Percentiles rank a stretch among this genome's conserved stretches.
These are phyloP conservation scores for Macropis europaea DNA, from an alignment of 2,888 invertebrate genomes.

Conservation along the genomic window DNA sequence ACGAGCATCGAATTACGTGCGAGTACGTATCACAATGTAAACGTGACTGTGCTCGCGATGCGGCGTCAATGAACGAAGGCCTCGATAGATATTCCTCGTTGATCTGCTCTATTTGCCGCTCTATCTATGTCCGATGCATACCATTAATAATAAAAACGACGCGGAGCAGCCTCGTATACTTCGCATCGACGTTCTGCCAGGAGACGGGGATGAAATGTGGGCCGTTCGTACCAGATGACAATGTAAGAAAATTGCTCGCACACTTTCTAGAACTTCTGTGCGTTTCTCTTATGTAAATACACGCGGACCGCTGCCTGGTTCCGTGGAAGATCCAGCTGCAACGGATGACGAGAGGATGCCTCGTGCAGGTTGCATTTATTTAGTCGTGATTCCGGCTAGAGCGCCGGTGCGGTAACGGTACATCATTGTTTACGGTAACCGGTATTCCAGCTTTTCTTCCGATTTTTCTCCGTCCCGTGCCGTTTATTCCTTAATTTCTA, in stretches of 20 bases:
- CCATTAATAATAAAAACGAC: slow-evolving; percentile 20
- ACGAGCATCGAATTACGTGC: not conserved
- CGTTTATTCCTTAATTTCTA: not conserved
- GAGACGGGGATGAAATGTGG: not conserved
- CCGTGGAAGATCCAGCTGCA: slow-evolving; percentile 29
- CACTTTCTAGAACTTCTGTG: not conserved
- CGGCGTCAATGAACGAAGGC: slow-evolving; percentile 34
- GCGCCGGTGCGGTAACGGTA: slow-evolving; percentile 44
- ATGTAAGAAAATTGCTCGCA: not conserved
- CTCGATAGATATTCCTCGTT: slow-evolving; percentile 38
- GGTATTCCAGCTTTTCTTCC: not conserved
- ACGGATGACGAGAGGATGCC: slow-evolving; percentile 35
- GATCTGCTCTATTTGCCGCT: slow-evolving; percentile 46
- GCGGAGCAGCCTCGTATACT: not conserved
- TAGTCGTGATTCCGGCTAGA: slow-evolving; percentile 48
- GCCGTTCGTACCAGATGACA: not conserved
- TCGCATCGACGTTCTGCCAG: slow-evolving; percentile 12
- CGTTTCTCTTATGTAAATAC: slow-evolving; percentile 18
- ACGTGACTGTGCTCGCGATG: slow-evolving; percentile 35
- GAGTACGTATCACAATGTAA: slow-evolving; percentile 12
- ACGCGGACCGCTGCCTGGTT: not conserved
- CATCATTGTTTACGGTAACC: slow-evolving; percentile 34
- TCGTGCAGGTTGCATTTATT: slow-evolving; percentile 57
- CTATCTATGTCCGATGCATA: slow-evolving; percentile 18
- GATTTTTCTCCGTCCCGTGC: not conserved